Base-by-base conservation (phyloP, 2,888 invertebrate genomes). In the Lepidochrysops patricia region DNA sequence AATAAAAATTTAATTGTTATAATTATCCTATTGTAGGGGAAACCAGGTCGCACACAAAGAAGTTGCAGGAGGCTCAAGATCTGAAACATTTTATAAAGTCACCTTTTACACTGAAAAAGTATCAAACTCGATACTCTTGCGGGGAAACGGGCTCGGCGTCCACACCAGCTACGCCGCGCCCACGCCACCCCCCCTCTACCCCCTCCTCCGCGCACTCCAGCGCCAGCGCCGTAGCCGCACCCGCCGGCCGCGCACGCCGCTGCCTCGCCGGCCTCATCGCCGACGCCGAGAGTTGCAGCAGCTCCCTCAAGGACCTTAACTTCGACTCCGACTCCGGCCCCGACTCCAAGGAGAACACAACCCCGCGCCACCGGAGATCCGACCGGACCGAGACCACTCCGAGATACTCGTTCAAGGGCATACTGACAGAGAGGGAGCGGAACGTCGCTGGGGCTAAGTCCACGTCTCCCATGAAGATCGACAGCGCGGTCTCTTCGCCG, bases 241-340 rank as follows among this genome's bases (percentile, higher is more conserved):
- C 84, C 9, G 83, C 86, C n/a, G 87, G 87, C 72, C 71, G 77
- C 9, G 89, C 87, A 7, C 74, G 89, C 3, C 87, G 87, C 63
- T 86, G 86, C 66, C 73, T 89, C 3, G 86, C 86, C 56, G 84
- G 79, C 65, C 79, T 89, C 56, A 88, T 87, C 19, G 89, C 88
- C 13, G 89, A 89, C 66, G 83, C 89, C 1, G 90, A 90, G 65
- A 89, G 89, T 68, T 89, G 89, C 68, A 89, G 89, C 70, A 89
- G 89, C 67, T 89, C 89, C 2, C 65, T 90, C 6, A 88, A 89
- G 80, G 89, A 89, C 66, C 74, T 89, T 0, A 90, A 85, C 66
- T 89, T 90, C 60, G 84, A 89, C 63, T 77, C 88, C 0, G 89
- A 89, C 63, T 88, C 89, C 1, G 82, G 84, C 1, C 75, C 82